A percentile compares a stretch with the other conserved stretches of the same genome.
These are phyloP conservation scores for Drosophila ogumai DNA, from an alignment of 1,140 invertebrate species.

Conservation along the genomic window DNA sequence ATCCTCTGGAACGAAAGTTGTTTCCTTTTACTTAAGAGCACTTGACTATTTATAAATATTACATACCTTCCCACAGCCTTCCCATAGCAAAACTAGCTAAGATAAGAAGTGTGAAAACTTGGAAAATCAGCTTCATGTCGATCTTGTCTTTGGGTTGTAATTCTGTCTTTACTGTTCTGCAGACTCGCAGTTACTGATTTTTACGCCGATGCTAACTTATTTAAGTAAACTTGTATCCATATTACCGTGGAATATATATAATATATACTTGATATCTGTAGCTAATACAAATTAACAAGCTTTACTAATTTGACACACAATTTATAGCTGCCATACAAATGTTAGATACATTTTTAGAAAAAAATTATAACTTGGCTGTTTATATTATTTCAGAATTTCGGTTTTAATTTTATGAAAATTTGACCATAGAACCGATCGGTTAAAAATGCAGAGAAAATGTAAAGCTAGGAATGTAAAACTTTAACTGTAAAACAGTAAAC, in stretches of 20 bases:
- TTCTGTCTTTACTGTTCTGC: background rate
- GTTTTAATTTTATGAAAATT: too few relatives aligned
- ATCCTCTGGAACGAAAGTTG: too few relatives aligned
- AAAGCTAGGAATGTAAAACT: too few relatives aligned
- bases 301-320: too few relatives aligned
- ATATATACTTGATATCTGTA: background rate
- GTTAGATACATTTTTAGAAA: too few relatives aligned
- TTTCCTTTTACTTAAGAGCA: too few relatives aligned
- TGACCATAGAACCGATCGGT: too few relatives aligned
- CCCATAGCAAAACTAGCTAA: background rate
- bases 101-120: background rate
- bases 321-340: too few relatives aligned
- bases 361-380: too few relatives aligned
- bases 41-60: background rate
- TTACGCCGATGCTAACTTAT: background rate
- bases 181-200: background rate
- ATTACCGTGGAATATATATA: background rate
- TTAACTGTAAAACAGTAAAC: too few relatives aligned
- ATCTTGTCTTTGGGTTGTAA: background rate
- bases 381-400: too few relatives aligned
- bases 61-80: background rate
- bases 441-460: too few relatives aligned
- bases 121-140: background rate
- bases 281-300: background rate
- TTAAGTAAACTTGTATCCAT: background rate